Conservation (phyloP, 1,140 invertebrate genomes). For the Elymnias hypermnestra region DNA sequence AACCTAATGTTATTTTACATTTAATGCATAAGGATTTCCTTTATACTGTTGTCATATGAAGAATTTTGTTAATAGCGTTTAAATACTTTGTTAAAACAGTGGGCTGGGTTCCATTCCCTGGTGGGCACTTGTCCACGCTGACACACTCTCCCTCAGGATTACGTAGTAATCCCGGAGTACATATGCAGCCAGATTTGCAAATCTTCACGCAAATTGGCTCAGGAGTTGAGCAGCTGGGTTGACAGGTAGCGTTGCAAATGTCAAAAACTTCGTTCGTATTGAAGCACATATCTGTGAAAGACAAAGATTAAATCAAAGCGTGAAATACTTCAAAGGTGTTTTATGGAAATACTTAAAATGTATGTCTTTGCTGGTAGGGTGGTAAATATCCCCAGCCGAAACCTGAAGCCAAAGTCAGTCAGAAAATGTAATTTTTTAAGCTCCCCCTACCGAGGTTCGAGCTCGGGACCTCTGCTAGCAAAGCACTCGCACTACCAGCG, state of each 20-base stretch:
- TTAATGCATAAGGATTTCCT: neutral
- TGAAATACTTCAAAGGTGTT: no score
- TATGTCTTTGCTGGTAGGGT: no score
- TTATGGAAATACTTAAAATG: no score
- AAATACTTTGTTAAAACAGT: conserved; percentile 40
- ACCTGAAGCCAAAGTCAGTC: no score
- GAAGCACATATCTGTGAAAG: conserved; percentile 43
- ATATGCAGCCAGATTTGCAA: conserved; percentile 50
- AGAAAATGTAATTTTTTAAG: no score
- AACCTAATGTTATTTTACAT: no score
- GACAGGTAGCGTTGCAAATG: conserved; percentile 46
- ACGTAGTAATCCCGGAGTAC: conserved; percentile 43
- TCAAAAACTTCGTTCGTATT: conserved; percentile 57
- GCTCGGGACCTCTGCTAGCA: no score
- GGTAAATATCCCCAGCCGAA: no score
- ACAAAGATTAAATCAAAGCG: neutral
- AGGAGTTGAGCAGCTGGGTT: conserved; percentile 32
- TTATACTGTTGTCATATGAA: conserved; percentile 37
- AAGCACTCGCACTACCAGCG: no score
- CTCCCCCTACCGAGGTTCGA: no score
- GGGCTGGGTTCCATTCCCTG: conserved; percentile 32
- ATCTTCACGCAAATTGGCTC: conserved; percentile 36
- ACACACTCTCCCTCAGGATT: conserved; percentile 39
- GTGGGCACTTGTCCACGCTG: conserved; percentile 46
- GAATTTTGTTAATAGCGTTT: conserved; percentile 49